phyloP scores from a whole-genome alignment of 2,888 invertebrate species.

The Cheiracanthium punctorium region DNA sequence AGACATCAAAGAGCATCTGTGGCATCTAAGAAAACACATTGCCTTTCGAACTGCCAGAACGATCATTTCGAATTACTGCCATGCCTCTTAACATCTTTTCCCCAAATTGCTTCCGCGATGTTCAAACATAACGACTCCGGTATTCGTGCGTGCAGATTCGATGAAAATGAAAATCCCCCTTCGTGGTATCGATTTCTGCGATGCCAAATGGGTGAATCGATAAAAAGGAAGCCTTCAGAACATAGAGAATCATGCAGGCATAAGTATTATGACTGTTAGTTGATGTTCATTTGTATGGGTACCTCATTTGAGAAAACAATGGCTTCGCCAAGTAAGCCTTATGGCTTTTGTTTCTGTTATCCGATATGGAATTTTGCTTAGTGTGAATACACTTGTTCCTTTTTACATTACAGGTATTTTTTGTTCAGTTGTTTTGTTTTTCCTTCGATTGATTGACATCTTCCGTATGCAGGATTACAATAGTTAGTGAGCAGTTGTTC shows the following conservation, averaged over 20 bases:
- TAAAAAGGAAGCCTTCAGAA: slow-evolving; percentile 13
- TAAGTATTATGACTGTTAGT: slow-evolving; percentile 2
- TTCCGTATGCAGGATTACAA: too few species aligned
- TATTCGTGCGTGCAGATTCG: slow-evolving; percentile 9
- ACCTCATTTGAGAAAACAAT: neutral
- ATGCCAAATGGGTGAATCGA: slow-evolving; percentile 39
- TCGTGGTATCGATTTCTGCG: slow-evolving; percentile 38
- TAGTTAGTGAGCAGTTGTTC: too few species aligned
- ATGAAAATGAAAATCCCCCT: slow-evolving; percentile 50
- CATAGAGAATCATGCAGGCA: neutral
- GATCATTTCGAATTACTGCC: neutral
- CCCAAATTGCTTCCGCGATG: neutral
- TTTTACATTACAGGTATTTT: too few species aligned
- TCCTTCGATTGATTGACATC: too few species aligned
- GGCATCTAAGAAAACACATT: slow-evolving; percentile 4
- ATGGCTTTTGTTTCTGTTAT: too few species aligned
- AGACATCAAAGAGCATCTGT: neutral
- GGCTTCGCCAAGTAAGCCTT: neutral
- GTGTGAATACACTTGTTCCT: too few species aligned
- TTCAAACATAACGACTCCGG: neutral
- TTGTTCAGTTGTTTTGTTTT: too few species aligned
- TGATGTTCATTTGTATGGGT: too few species aligned
- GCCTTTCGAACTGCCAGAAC: neutral
- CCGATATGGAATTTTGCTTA: too few species aligned
- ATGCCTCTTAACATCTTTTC: neutral